Conservation (phyloP, 2,888 invertebrate species). For the Tyria jacobaeae region DNA sequence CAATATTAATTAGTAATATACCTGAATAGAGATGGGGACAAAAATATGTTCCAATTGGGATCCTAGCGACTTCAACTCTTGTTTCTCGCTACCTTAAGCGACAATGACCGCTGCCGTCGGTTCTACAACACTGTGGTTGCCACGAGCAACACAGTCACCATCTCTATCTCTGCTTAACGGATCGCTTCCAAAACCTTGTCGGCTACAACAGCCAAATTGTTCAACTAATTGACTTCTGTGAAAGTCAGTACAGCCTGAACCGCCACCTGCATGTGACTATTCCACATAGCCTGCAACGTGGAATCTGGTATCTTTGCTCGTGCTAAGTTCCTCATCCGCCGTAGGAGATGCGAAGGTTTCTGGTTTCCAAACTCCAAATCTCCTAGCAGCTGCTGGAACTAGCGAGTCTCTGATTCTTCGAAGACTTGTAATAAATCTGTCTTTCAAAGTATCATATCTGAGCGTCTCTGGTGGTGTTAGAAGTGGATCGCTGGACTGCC, state of each 20-base stretch:
- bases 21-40: too few species aligned
- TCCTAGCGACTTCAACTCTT: too few species aligned
- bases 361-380: neutral
- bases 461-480: neutral
- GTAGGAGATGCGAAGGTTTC: neutral
- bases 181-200: too few species aligned
- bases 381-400: neutral
- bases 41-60: too few species aligned
- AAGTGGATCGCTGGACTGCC: neutral
- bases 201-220: neutral
- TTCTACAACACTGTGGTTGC: neutral
- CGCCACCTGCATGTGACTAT: conserved; percentile 1
- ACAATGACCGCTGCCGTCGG: too few species aligned
- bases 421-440: conserved; percentile 3
- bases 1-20: too few species aligned
- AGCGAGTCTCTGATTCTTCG: neutral
- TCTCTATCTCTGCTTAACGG: neutral
- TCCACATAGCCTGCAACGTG: conserved; percentile 1
- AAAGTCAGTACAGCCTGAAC: neutral
- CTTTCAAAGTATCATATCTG: conserved; percentile 1
- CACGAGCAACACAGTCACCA: neutral
- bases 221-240: neutral
- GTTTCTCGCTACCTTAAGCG: too few species aligned
- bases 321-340: conserved; percentile 3
- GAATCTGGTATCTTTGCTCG: conserved; percentile 3